Evolutionary conservation across 2,797 vertebrate species (phyloP).

Genomic region (Tarsius wallacei): DNA sequence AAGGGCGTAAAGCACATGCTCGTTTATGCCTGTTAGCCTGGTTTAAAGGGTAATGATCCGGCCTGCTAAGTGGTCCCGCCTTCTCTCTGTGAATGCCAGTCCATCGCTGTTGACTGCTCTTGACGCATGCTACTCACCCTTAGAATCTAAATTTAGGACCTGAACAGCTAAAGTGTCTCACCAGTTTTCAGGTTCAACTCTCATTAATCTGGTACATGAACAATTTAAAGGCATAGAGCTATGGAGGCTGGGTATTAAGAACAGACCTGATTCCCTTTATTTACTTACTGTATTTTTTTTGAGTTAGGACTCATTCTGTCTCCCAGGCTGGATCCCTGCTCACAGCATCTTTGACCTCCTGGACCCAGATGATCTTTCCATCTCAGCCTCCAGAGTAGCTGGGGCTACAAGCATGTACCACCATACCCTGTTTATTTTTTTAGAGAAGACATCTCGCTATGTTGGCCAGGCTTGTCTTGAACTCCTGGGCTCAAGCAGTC

Average conservation of each 20-base stretch:
- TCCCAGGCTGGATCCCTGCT: too few species aligned
- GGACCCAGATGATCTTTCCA: too few species aligned
- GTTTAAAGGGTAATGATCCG: background rate
- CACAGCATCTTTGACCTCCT: too few species aligned
- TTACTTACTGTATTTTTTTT: too few species aligned
- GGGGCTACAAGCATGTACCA: too few species aligned
- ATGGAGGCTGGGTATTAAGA: constrained; percentile 46
- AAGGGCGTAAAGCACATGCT: constrained; percentile 5
- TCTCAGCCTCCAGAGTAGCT: too few species aligned
- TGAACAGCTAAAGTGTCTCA: constrained; percentile 66
- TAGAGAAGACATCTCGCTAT: too few species aligned
- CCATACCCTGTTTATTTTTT: too few species aligned
- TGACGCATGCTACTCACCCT: constrained; percentile 64
- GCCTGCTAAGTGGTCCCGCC: constrained; percentile 35
- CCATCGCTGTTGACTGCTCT: constrained; percentile 51
- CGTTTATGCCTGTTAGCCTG: constrained; percentile 11
- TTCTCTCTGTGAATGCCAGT: constrained; percentile 52
- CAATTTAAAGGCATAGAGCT: constrained; percentile 42
- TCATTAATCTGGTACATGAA: constrained; percentile 63
- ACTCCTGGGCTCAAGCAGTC: too few species aligned
- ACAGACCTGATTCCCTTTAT: background rate
- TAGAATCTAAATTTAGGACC: constrained; percentile 79
- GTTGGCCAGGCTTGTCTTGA: too few species aligned
- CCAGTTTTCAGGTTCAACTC: constrained; percentile 68
- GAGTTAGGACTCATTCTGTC: too few species aligned